Evolutionary conservation across 1,140 invertebrate species (phyloP).

Genomic region (Mya arenaria): DNA sequence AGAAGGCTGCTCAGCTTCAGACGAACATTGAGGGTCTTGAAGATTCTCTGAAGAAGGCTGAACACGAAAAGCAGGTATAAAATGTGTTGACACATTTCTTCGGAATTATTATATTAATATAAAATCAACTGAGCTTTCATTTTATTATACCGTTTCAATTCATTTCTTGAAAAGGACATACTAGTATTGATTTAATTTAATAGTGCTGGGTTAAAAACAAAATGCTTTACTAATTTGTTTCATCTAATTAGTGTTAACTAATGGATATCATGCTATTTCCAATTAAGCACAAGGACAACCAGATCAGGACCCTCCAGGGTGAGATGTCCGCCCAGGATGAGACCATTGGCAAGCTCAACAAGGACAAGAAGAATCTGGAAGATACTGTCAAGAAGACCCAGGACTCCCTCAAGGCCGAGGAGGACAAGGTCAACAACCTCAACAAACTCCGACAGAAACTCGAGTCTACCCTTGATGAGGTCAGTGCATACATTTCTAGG

Average conservation of each 20-base stretch:
- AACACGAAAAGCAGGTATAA: slow-evolving; percentile 89
- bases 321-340: slow-evolving; percentile 98
- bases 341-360: slow-evolving; percentile 99
- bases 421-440: slow-evolving; percentile 99
- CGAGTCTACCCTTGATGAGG: slow-evolving; percentile 97
- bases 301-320: slow-evolving; percentile 97
- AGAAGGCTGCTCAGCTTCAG: slow-evolving; percentile 94
- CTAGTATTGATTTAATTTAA: too few species aligned
- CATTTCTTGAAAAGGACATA: too few species aligned
- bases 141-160: too few species aligned
- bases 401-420: slow-evolving; percentile 97
- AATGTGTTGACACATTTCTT: too few species aligned
- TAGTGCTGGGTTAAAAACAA: too few species aligned
- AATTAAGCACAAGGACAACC: slow-evolving; percentile 94
- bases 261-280: too few species aligned
- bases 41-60: slow-evolving; percentile 91
- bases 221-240: too few species aligned
- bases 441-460: slow-evolving; percentile 99
- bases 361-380: slow-evolving; percentile 98
- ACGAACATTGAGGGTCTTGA: slow-evolving; percentile 98
- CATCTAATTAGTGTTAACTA: too few species aligned
- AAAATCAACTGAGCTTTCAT: too few species aligned
- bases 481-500: slow-evolving; percentile 16
- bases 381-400: slow-evolving; percentile 96
- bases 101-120: too few species aligned